Conservation (phyloP, 2,888 invertebrate genomes). For the Aradus depressus region DNA sequence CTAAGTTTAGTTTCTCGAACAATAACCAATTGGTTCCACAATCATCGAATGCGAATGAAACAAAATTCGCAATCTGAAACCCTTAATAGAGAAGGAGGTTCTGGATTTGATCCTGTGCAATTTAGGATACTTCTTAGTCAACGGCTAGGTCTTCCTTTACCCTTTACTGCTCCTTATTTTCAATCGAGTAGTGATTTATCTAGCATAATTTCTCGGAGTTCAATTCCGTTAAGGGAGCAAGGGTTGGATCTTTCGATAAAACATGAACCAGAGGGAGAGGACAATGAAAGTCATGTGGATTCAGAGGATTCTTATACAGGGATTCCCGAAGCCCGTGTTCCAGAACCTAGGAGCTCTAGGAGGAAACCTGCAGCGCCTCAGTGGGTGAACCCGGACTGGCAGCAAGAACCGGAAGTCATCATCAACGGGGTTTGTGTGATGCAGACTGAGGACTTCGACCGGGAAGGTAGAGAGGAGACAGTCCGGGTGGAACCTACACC, state of each 20-base stretch:
- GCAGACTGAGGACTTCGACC: constrained; percentile 51
- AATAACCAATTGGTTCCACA: constrained; percentile 99
- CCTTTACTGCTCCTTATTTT: constrained; percentile 59
- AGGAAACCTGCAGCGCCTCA: constrained; percentile 94
- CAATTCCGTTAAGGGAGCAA: constrained; percentile 54
- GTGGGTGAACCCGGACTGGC: constrained; percentile 94
- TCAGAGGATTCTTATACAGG: constrained; percentile 30
- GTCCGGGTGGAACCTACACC: constrained; percentile 67
- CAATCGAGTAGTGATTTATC: constrained; percentile 64
- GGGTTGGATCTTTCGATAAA: constrained; percentile 76
- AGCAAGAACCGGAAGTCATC: constrained; percentile 67
- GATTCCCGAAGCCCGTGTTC: constrained; percentile 31
- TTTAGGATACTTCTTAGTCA: constrained; percentile 81
- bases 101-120: constrained; percentile 80
- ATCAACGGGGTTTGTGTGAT: constrained; percentile 90
- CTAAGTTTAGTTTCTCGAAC: constrained; percentile 85
- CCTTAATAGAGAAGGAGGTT: constrained; percentile 36
- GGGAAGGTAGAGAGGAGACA: constrained; percentile 51
- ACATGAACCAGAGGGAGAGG: constrained; percentile 68
- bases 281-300: constrained; percentile 49
- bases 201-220: constrained; percentile 58
- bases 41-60: constrained; percentile 95
- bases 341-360: constrained; percentile 45
- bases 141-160: constrained; percentile 68
- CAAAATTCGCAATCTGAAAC: constrained; percentile 68